These are phyloP conservation scores for Semicossyphus pulcher DNA, from an alignment of 2,113 vertebrate species.

Conservation along the genomic window DNA sequence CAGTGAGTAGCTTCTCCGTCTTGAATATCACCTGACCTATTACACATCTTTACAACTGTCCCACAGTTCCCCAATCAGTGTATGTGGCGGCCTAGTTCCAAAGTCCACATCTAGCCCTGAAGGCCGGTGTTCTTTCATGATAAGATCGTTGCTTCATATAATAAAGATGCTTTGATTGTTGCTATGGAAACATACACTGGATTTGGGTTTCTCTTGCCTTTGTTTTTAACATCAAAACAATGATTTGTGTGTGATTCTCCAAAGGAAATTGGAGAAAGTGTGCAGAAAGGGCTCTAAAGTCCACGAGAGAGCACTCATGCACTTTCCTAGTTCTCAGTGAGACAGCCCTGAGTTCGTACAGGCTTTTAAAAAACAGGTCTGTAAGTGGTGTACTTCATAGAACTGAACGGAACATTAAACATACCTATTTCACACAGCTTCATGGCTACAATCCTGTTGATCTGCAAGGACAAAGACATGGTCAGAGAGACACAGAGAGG, in stretches of 20 bases:
- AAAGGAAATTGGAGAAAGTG: background rate
- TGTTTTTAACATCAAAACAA: background rate
- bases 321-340: background rate
- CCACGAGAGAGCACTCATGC: background rate
- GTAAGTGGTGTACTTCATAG: background rate
- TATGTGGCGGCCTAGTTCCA: slow-evolving; percentile 6
- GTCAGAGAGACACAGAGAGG: background rate
- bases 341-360: background rate
- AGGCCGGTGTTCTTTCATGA: background rate
- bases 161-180: background rate
- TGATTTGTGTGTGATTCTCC: background rate
- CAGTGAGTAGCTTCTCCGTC: background rate
- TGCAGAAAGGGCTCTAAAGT: background rate
- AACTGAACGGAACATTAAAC: background rate
- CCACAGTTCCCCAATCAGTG: background rate
- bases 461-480: slow-evolving; percentile 73
- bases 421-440: slow-evolving; percentile 90
- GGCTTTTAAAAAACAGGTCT: background rate
- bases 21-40: slow-evolving; percentile 6
- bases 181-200: background rate
- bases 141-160: background rate
- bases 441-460: slow-evolving; percentile 88
- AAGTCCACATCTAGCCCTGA: background rate
- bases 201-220: background rate
- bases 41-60: background rate